phyloP scores from a whole-genome alignment of 2,113 vertebrate genomes.

The Clarias macrocephalus region DNA sequence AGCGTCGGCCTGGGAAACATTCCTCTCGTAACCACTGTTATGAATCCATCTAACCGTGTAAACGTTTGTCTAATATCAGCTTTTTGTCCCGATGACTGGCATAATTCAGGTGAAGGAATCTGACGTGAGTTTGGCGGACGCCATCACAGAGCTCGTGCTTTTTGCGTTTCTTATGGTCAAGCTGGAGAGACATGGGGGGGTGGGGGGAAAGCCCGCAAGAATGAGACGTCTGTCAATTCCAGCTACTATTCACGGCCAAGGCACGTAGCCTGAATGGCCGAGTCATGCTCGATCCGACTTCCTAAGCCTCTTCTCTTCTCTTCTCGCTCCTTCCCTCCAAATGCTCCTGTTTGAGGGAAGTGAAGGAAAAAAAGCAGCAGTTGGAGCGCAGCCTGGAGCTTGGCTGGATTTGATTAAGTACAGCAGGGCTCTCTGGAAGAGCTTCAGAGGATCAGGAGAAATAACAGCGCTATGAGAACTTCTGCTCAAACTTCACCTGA shows the following conservation, averaged over 20 bases:
- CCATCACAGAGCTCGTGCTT: background rate
- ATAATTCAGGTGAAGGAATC: background rate
- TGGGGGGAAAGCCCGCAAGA: background rate
- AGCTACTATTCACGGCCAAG: no score
- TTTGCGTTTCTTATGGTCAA: background rate
- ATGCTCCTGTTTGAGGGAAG: slow-evolving; percentile 77
- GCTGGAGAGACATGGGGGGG: background rate
- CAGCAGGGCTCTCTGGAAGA: slow-evolving; percentile 79
- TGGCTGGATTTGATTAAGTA: slow-evolving; percentile 88
- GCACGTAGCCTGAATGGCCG: background rate
- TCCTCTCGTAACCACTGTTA: slow-evolving; percentile 9
- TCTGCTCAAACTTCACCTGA: slow-evolving; percentile 34
- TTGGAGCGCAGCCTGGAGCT: slow-evolving; percentile 81
- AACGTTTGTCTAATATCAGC: background rate
- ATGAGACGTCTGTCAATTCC: background rate
- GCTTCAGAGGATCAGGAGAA: slow-evolving; percentile 71
- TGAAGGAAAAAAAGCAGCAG: slow-evolving; percentile 76
- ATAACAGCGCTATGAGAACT: slow-evolving; percentile 25
- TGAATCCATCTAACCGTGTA: background rate
- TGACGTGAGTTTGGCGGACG: background rate
- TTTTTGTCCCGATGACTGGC: background rate
- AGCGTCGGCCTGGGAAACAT: background rate
- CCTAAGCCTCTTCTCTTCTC: background rate
- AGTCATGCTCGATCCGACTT: background rate
- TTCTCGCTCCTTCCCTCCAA: slow-evolving; percentile 11